Base-by-base conservation (phyloP, 2,888 invertebrate species). In the Teleiodes luculella region DNA sequence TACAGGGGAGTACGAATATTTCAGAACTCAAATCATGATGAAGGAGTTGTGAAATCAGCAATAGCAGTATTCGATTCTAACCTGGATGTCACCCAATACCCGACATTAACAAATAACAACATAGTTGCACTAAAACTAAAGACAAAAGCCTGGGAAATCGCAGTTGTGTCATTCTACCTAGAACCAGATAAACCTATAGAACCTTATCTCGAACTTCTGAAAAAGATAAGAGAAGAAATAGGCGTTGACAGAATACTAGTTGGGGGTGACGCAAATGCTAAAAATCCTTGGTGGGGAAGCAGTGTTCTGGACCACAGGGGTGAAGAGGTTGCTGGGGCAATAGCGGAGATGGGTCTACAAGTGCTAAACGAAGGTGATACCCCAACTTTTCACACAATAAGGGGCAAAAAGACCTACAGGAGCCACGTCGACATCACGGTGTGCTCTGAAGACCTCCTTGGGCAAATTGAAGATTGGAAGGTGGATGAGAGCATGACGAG, bases 201-300 rank as follows among this genome's bases (percentile, higher is more conserved):
- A 13, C 53, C 53, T 7, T 28, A 52, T 41, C 45, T 56, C 8
- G 50, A 54, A 18, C 47, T 1, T 33, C 20, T 24, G 20, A 5
- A 41, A 2, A 4, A 33, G 14, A 31, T 35, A 1, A 24, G 6
- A 24, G 24, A 24, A 6, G 24, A 24, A 6, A 3, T 24, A 4
- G 24, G 6, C 3, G 6, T 6, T 4, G 24, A 24, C 24, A 3
- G 6, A 6, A 36, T 57, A 3, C 37, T 59, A 8, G 6, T 59
- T 1, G 59, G 59, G 18, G 57, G 59, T 3, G 59, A 59, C 33
- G 45, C 50, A 10, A 59, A 59, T 11, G 59, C 56, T 0, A 53
- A 53, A 54, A 57, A 28, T 31, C 31, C 33, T 1, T 55, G 55
- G 55, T 57, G 57, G 55, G 55, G 57, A 2, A 55, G 57, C 13